Conservation (phyloP, 2,113 vertebrate species). For the Aphelocoma coerulescens region DNA sequence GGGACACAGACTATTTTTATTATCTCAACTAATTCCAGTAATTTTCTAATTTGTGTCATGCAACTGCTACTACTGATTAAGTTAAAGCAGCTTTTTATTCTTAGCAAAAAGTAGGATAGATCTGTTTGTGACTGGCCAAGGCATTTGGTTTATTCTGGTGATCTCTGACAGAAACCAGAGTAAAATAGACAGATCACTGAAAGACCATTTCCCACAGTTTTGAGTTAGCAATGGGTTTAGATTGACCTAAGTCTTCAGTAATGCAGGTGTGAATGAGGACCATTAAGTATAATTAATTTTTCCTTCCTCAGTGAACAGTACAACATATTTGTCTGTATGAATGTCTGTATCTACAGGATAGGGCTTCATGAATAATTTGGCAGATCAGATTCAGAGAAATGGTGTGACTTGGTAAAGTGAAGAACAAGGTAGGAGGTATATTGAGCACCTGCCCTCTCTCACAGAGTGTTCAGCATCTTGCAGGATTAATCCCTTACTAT, state of each 20-base stretch:
- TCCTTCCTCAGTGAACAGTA: not conserved
- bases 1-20: slow-evolving; percentile 39
- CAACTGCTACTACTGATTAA: slow-evolving; percentile 38
- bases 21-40: slow-evolving; percentile 12
- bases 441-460: not conserved
- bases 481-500: not conserved
- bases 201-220: not conserved
- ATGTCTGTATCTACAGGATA: not conserved
- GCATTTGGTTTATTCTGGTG: not conserved
- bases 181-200: not conserved
- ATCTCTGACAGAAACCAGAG: not conserved
- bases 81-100: slow-evolving; percentile 9
- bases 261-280: not conserved
- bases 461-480: not conserved
- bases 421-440: not conserved
- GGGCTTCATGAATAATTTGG: not conserved
- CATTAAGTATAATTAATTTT: not conserved
- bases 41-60: not conserved
- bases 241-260: not conserved
- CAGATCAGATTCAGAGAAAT: not conserved
- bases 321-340: not conserved
- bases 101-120: not conserved
- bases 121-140: not conserved
- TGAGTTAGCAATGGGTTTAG: not conserved
- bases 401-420: not conserved